Evolutionary conservation across 2,888 invertebrate genomes (phyloP).

Genomic region (Epirrita christyi): DNA sequence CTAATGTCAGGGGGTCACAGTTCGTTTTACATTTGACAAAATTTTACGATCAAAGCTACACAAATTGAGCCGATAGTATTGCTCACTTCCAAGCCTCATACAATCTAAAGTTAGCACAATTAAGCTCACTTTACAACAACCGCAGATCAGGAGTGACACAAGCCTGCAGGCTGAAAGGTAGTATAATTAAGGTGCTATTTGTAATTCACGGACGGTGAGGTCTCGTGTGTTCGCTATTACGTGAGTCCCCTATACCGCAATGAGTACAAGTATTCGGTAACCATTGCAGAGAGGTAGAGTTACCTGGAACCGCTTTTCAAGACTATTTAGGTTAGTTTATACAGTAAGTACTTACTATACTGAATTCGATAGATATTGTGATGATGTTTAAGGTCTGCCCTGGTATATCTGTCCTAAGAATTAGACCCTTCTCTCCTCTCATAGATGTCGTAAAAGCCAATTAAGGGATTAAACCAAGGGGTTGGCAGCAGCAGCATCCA

Average conservation of each 20-base stretch:
- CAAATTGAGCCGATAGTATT: not conserved
- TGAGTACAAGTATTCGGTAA: conserved; percentile 57
- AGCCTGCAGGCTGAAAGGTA: conserved; percentile 22
- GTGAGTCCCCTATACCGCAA: conserved; percentile 55
- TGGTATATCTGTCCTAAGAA: too few species aligned
- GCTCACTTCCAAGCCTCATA: not conserved
- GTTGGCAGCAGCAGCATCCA: too few species aligned
- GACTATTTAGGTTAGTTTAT: too few species aligned
- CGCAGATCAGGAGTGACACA: conserved; percentile 27
- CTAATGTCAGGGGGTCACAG: not conserved
- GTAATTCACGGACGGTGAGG: conserved; percentile 63
- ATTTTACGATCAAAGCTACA: not conserved
- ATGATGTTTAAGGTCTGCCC: too few species aligned
- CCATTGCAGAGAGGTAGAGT: conserved; percentile 33
- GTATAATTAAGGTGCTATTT: conserved; percentile 61
- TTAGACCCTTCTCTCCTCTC: too few species aligned
- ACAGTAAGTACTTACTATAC: too few species aligned
- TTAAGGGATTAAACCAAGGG: too few species aligned
- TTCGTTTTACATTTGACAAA: not conserved
- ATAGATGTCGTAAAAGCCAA: too few species aligned
- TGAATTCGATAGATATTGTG: too few species aligned
- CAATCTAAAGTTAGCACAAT: too few species aligned
- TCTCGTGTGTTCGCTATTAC: conserved; percentile 54
- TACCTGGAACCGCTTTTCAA: conserved; percentile 37
- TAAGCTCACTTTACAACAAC: conserved; percentile 8